Conservation (phyloP, 2,797 vertebrate genomes). For the Falco berigora region DNA sequence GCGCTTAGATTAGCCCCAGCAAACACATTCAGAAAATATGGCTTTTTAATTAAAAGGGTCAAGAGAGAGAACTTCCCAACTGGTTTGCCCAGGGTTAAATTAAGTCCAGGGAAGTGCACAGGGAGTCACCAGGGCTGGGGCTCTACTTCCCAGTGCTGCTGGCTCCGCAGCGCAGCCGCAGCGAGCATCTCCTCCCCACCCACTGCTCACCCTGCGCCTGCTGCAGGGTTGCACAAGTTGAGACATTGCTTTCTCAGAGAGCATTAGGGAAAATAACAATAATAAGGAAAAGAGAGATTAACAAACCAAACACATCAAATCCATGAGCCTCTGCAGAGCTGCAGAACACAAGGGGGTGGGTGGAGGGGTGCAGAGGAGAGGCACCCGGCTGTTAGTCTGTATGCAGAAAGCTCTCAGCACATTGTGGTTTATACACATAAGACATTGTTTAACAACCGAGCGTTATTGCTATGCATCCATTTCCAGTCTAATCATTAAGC, state of each 20-base stretch:
- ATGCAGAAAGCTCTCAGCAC: not conserved
- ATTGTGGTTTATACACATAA: not conserved
- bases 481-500: conserved; percentile 4
- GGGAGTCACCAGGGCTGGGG: not conserved
- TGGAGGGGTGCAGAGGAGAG: not conserved
- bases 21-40: conserved; percentile 46
- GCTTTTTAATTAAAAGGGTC: conserved; percentile 24
- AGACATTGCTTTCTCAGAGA: not conserved
- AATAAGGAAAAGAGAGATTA: not conserved
- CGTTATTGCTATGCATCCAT: conserved; percentile 48
- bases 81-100: not conserved
- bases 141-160: not conserved
- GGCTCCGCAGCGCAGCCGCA: not conserved
- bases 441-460: not conserved
- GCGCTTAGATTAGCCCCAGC: not conserved
- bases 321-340: not conserved
- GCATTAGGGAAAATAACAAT: not conserved
- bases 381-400: not conserved
- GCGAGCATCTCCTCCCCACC: not conserved
- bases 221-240: not conserved
- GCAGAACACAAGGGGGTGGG: not conserved
- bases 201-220: not conserved
- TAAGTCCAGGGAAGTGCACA: not conserved
- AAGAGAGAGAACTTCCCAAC: not conserved
- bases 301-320: not conserved